Conservation (phyloP, 2,888 invertebrate species). For the Noctua fimbriata region DNA sequence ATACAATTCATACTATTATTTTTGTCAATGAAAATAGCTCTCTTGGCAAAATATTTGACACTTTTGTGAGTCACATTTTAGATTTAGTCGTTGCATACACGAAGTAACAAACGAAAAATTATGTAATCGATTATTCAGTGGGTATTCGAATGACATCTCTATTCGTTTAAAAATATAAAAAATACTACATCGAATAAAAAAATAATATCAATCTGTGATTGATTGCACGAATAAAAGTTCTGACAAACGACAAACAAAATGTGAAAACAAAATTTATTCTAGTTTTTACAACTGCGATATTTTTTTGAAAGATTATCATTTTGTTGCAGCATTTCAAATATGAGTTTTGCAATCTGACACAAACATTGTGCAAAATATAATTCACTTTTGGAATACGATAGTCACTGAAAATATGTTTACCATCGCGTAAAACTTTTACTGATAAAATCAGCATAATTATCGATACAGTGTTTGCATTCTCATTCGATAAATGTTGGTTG, state of each 20-base stretch:
- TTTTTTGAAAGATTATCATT: conserved; percentile 30
- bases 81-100: conserved; percentile 10
- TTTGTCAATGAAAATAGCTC: conserved; percentile 12
- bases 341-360: conserved; percentile 17
- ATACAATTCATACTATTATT: conserved; percentile 20
- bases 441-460: not conserved
- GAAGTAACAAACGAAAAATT: not conserved
- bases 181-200: conserved; percentile 7
- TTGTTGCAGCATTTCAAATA: conserved; percentile 16
- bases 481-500: not conserved
- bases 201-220: conserved; percentile 29
- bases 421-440: not conserved
- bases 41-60: conserved; percentile 44
- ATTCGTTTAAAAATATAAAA: conserved; percentile 1
- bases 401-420: conserved; percentile 10
- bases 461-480: not conserved
- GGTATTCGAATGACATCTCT: not conserved
- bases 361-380: not conserved
- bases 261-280: conserved; percentile 13
- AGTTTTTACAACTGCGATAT: conserved; percentile 30
- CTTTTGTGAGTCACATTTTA: conserved; percentile 27
- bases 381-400: not conserved
- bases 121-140: conserved; percentile 26
- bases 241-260: conserved; percentile 18
- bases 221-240: conserved; percentile 30